Conservation (phyloP, 2,113 vertebrate genomes). For the Cyphotilapia sp. region DNA sequence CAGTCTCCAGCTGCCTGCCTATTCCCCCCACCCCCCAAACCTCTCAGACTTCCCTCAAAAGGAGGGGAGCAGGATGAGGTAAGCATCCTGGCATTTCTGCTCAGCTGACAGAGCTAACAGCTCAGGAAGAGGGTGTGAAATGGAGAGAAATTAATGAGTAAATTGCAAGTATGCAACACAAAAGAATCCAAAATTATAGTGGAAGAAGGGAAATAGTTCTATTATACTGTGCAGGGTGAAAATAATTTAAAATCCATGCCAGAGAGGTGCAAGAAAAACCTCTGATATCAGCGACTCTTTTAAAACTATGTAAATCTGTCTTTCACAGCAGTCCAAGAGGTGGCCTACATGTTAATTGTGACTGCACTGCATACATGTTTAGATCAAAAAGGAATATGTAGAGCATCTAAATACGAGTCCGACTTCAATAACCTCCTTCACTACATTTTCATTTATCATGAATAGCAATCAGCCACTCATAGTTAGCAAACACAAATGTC, state of each 20-base stretch:
- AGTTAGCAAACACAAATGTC: neutral
- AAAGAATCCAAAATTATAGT: neutral
- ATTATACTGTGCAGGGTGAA: neutral
- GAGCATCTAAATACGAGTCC: neutral
- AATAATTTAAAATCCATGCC: neutral
- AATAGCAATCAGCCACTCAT: neutral
- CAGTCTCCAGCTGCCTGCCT: conserved; percentile 24
- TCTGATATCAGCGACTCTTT: neutral
- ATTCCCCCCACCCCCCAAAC: neutral
- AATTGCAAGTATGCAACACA: neutral
- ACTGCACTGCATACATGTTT: neutral
- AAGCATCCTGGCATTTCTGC: conserved; percentile 49
- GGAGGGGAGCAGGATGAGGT: conserved; percentile 52
- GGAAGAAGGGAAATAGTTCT: neutral
- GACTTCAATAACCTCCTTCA: neutral
- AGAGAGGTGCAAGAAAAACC: neutral
- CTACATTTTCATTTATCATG: neutral
- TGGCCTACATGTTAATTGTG: neutral
- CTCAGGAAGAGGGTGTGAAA: conserved; percentile 20
- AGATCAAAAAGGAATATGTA: neutral
- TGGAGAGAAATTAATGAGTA: neutral
- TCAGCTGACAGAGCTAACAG: conserved; percentile 37
- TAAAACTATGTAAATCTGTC: neutral
- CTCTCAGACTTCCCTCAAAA: conserved; percentile 13
- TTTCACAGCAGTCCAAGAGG: neutral